Percentiles rank a stretch among this genome's conserved stretches.
Conservation (phyloP, 2,888 invertebrate genomes). For the Achlya flavicornis region DNA sequence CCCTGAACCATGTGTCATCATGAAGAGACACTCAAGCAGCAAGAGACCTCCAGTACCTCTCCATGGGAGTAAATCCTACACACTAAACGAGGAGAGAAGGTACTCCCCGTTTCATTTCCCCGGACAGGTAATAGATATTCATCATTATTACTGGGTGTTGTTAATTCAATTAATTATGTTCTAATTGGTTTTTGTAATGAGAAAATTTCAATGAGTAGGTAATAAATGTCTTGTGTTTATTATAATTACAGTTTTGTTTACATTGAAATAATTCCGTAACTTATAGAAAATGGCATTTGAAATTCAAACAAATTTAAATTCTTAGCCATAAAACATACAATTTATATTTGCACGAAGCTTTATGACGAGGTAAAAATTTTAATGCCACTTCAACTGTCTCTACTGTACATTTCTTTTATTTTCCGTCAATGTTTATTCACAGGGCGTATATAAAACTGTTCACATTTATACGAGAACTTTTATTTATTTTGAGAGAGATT, state of each 20-base stretch:
- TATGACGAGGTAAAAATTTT: not conserved
- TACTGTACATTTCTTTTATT: not conserved
- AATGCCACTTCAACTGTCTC: not conserved
- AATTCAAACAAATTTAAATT: too few relatives aligned
- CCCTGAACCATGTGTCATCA: slow-evolving; percentile 13
- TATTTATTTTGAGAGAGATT: too few relatives aligned
- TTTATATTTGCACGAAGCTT: slow-evolving; percentile 1
- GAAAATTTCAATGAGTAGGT: not conserved
- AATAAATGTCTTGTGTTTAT: not conserved
- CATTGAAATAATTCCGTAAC: not conserved
- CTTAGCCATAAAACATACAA: not conserved
- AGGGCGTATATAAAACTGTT: not conserved
- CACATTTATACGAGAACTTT: not conserved
- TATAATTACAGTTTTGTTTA: not conserved
- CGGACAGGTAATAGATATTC: slow-evolving; percentile 59
- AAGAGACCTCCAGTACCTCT: slow-evolving; percentile 42
- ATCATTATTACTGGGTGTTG: slow-evolving; percentile 26
- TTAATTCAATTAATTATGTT: slow-evolving; percentile 28
- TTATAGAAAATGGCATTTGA: not conserved
- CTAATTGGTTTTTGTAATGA: slow-evolving; percentile 16
- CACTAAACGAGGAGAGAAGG: slow-evolving; percentile 48
- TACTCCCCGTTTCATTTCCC: slow-evolving; percentile 70
- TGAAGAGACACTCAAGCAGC: slow-evolving; percentile 36
- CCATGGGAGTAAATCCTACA: slow-evolving; percentile 47
- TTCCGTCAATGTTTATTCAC: slow-evolving; percentile 5